Evolutionary conservation across 2,888 invertebrate genomes (phyloP).

Genomic region (Timandra comae): DNA sequence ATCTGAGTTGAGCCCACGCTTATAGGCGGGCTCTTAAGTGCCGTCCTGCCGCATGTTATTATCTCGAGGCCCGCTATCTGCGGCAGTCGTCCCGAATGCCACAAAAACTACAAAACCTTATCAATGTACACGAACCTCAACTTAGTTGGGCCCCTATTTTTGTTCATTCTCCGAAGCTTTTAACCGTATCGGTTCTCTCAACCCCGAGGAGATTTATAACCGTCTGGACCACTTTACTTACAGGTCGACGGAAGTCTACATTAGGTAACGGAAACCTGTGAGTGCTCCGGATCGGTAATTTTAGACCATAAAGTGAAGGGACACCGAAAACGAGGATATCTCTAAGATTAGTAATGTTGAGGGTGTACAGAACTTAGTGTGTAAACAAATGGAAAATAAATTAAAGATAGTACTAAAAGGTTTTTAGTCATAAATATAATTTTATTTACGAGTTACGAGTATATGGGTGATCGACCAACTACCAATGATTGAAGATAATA

Average conservation of each 20-base stretch:
- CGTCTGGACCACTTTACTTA: slow-evolving; percentile 50
- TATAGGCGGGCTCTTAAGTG: slow-evolving; percentile 55
- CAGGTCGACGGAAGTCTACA: slow-evolving; percentile 64
- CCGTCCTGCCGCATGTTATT: slow-evolving; percentile 56
- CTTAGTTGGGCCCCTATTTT: slow-evolving; percentile 68
- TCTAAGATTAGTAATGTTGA: slow-evolving; percentile 44
- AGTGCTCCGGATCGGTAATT: slow-evolving; percentile 49
- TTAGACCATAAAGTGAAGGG: slow-evolving; percentile 46
- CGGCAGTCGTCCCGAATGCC: slow-evolving; percentile 49
- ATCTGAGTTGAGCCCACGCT: slow-evolving; percentile 57
- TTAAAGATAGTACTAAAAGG: slow-evolving; percentile 34
- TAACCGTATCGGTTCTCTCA: slow-evolving; percentile 62
- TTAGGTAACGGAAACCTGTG: slow-evolving; percentile 60
- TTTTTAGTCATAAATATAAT: too few relatives aligned
- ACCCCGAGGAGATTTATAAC: slow-evolving; percentile 61
- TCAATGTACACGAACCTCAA: slow-evolving; percentile 69
- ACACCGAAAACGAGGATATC: slow-evolving; percentile 38
- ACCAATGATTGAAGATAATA: slow-evolving; percentile 44
- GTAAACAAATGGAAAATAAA: slow-evolving; percentile 28
- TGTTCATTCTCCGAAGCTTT: slow-evolving; percentile 61
- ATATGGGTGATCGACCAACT: slow-evolving; percentile 23
- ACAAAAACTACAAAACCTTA: slow-evolving; percentile 71
- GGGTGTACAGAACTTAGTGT: slow-evolving; percentile 24
- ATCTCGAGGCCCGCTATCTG: slow-evolving; percentile 63
- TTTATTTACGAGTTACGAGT: slow-evolving; percentile 36